phyloP scores from a whole-genome alignment of 2,888 invertebrate species.

The Scaptomyza tumidula region DNA sequence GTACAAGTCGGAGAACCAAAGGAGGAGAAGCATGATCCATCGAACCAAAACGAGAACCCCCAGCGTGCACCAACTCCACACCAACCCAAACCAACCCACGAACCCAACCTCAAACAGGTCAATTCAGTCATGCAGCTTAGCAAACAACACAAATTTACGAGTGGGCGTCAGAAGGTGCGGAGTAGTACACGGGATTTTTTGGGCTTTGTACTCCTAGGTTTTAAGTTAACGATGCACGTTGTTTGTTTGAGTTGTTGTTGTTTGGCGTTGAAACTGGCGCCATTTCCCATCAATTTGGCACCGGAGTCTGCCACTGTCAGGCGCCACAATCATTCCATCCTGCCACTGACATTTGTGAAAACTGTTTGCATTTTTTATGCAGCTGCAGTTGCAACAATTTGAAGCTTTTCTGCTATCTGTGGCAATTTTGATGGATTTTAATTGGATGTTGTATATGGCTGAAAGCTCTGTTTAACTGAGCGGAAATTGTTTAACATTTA shows the following conservation, averaged over 20 bases:
- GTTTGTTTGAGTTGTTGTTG: constrained; percentile 10
- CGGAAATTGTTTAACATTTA: constrained; percentile 30
- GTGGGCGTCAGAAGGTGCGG: constrained; percentile 15
- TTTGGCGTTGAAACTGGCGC: constrained; percentile 49
- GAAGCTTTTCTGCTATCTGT: constrained; percentile 28
- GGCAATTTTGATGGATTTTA: constrained; percentile 34
- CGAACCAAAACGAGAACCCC: background rate
- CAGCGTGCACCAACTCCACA: background rate
- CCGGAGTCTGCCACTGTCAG: constrained; percentile 10
- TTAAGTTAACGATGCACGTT: constrained; percentile 14
- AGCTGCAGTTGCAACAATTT: constrained; percentile 32
- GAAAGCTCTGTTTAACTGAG: background rate
- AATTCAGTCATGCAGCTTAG: constrained; percentile 55
- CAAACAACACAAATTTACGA: constrained; percentile 44
- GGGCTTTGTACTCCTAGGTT: constrained; percentile 7
- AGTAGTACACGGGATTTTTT: constrained; percentile 14
- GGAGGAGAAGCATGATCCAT: background rate
- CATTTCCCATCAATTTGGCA: constrained; percentile 51
- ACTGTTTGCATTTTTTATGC: constrained; percentile 35
- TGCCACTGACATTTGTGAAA: constrained; percentile 5
- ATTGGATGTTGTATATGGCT: constrained; percentile 24
- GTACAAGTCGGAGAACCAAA: constrained; percentile 18
- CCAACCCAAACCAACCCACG: background rate
- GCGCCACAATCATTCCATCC: background rate
- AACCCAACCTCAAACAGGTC: constrained; percentile 8